These are phyloP conservation scores for Hydrotaea cyrtoneurina DNA, from an alignment of 2,888 invertebrate genomes.

Conservation along the genomic window DNA sequence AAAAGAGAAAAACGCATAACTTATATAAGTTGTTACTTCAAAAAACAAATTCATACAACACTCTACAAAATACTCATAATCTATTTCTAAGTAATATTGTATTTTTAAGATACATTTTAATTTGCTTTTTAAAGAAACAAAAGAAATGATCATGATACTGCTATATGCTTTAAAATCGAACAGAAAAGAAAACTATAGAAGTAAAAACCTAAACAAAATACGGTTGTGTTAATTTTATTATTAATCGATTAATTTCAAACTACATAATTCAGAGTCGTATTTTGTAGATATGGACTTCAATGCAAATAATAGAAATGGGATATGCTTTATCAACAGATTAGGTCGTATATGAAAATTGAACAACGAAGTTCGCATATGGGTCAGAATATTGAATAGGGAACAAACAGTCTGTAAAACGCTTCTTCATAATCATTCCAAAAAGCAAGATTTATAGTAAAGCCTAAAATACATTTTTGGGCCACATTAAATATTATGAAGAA, in stretches of 20 bases:
- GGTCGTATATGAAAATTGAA: no score
- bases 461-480: no score
- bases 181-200: neutral
- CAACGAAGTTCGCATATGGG: no score
- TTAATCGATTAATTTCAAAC: neutral
- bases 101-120: conserved; percentile 40
- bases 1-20: conserved; percentile 23
- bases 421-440: no score
- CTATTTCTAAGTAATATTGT: conserved; percentile 30
- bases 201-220: conserved; percentile 16
- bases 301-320: conserved; percentile 32
- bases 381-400: no score
- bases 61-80: conserved; percentile 32
- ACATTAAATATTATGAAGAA: no score
- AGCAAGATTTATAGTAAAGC: no score
- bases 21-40: conserved; percentile 52
- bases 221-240: conserved; percentile 62
- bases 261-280: neutral
- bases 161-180: conserved; percentile 20
- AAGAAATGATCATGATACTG: neutral
- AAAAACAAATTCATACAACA: conserved; percentile 12
- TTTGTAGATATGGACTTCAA: conserved; percentile 6
- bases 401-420: no score
- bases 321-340: no score
- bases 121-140: conserved; percentile 11